Evolutionary conservation across 1,140 invertebrate species (phyloP).

Genomic region (Neelides sp.): DNA sequence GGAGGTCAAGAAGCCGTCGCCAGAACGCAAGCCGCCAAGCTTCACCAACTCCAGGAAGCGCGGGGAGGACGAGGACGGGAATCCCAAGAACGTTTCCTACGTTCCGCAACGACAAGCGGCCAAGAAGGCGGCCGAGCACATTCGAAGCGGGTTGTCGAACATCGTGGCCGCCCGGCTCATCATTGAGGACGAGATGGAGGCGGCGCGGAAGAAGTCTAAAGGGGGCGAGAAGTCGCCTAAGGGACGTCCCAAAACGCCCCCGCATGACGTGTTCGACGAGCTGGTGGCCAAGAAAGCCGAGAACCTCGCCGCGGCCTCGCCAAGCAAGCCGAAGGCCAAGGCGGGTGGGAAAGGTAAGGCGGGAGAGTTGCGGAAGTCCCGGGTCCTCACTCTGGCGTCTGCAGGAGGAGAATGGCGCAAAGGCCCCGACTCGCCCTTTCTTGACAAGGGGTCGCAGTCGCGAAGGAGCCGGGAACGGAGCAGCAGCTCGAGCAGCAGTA

Average conservation of each 20-base stretch:
- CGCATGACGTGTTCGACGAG: constrained; percentile 14
- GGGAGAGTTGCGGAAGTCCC: constrained; percentile 24
- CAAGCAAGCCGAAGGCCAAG: constrained; percentile 11
- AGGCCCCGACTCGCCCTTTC: constrained; percentile 48
- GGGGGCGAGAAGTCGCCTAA: constrained; percentile 8
- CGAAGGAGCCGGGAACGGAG: constrained; percentile 25
- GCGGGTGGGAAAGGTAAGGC: constrained; percentile 25
- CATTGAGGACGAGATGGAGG: constrained; percentile 31
- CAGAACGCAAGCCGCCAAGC: background rate
- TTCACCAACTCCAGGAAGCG: constrained; percentile 36
- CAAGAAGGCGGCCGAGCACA: constrained; percentile 77
- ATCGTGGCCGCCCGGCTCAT: constrained; percentile 35
- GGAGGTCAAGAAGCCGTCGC: background rate
- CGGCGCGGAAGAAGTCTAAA: constrained; percentile 26
- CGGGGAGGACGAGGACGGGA: constrained; percentile 38
- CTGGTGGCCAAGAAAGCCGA: constrained; percentile 1
- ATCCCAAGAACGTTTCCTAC: constrained; percentile 59
- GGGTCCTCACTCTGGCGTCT: constrained; percentile 24
- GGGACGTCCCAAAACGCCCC: background rate
- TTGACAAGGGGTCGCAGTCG: constrained; percentile 42
- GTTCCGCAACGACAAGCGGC: constrained; percentile 79
- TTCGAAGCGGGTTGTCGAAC: constrained; percentile 63
- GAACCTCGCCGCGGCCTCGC: background rate
- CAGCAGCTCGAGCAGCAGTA: constrained; percentile 22
- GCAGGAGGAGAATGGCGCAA: too few species aligned